Evolutionary conservation across 2,113 vertebrate species (phyloP).

Genomic region (Aldabrachelys gigantea): DNA sequence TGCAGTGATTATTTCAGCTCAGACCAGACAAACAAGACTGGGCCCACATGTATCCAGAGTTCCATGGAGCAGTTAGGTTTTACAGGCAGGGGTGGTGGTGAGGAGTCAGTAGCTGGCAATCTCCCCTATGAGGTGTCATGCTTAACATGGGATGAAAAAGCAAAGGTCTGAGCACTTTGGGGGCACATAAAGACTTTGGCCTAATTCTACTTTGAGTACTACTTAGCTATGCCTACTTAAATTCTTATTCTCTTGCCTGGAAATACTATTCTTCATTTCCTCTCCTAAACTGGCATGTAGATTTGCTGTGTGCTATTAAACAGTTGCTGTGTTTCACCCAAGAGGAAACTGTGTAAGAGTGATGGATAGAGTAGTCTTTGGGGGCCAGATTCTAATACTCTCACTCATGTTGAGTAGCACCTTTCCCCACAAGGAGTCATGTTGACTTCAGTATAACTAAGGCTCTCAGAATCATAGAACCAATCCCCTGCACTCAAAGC

Average conservation of each 20-base stretch:
- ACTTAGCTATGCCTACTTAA: not conserved
- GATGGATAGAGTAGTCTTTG: not conserved
- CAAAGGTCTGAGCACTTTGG: not conserved
- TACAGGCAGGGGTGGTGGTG: not conserved
- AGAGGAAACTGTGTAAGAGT: not conserved
- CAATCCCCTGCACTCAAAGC: too few species aligned
- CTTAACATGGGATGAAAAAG: not conserved
- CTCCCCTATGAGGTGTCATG: not conserved
- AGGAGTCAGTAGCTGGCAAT: constrained; percentile 9
- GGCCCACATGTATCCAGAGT: not conserved
- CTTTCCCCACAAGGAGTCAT: not conserved
- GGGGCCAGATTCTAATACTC: not conserved
- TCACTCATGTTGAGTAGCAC: not conserved
- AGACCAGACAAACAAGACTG: not conserved
- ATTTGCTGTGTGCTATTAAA: not conserved
- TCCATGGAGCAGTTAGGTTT: not conserved
- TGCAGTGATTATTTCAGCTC: not conserved
- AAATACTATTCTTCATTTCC: accelerated
- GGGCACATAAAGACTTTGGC: not conserved
- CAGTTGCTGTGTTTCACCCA: not conserved
- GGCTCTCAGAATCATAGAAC: not conserved
- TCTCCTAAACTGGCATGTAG: not conserved
- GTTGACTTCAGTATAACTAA: not conserved
- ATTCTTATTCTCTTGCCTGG: not conserved
- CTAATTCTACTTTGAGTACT: not conserved